A percentile compares a stretch with the other conserved stretches of the same genome.
Conservation (phyloP, 2,113 vertebrate species). For the Chaetorhynchus papuensis region DNA sequence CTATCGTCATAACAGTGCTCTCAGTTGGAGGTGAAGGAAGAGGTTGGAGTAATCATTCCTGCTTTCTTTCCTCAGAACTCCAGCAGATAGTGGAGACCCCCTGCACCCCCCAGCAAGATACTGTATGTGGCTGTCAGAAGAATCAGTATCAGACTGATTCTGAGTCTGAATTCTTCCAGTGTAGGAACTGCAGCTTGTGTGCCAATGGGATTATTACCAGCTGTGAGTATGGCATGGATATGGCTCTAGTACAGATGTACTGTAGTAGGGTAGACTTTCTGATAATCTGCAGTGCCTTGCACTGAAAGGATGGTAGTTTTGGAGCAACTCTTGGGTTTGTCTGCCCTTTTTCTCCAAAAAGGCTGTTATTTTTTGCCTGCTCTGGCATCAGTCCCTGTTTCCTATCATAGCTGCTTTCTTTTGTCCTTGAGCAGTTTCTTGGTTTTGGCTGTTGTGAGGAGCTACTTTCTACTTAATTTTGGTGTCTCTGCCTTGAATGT, state of each 20-base stretch:
- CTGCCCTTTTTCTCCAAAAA: neutral
- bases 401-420: neutral
- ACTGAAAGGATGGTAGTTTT: neutral
- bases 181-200: conserved; percentile 43
- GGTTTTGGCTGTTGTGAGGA: neutral
- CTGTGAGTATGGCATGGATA: conserved; percentile 19
- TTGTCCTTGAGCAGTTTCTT: neutral
- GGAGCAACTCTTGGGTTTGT: neutral
- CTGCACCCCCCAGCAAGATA: conserved; percentile 47
- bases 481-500: neutral
- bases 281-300: neutral
- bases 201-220: conserved; percentile 4
- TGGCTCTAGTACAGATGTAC: neutral
- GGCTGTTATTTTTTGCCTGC: neutral
- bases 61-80: neutral
- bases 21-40: neutral
- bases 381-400: neutral
- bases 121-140: conserved; percentile 47
- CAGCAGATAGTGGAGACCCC: conserved; percentile 9
- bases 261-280: neutral
- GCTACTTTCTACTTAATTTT: neutral
- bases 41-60: neutral
- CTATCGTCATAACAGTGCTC: neutral
- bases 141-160: conserved; percentile 1
- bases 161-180: neutral